Percentiles rank a stretch among this genome's conserved stretches.
These are phyloP conservation scores for Dipodomys ordii DNA, from an alignment of 2,113 vertebrate species.

Conservation along the genomic window DNA sequence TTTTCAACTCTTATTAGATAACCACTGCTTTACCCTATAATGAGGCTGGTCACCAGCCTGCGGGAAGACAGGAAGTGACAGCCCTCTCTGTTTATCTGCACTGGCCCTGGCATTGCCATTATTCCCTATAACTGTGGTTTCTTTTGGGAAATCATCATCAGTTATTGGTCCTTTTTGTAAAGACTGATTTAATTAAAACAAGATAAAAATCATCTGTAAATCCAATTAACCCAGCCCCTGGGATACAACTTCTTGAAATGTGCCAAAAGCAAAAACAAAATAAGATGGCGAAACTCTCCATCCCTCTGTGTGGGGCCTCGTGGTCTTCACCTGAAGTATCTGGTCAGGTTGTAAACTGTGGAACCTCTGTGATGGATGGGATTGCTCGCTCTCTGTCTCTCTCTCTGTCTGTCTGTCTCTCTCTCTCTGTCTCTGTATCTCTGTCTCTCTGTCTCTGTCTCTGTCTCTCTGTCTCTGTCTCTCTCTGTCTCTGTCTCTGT, in stretches of 20 bases:
- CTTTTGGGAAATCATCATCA: background rate
- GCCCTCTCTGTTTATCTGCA: background rate
- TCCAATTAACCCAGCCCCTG: background rate
- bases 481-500: background rate
- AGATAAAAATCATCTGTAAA: constrained; percentile 18
- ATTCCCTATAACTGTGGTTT: background rate
- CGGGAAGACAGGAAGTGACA: background rate
- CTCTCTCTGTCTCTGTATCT: too few species aligned
- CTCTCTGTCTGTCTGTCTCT: background rate
- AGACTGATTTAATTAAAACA: constrained; percentile 27
- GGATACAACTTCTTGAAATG: background rate
- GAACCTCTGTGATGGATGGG: background rate
- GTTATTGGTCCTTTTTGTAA: constrained; percentile 26
- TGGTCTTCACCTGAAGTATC: background rate
- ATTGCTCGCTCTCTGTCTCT: too few species aligned
- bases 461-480: too few species aligned
- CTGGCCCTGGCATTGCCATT: background rate
- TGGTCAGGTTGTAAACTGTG: background rate
- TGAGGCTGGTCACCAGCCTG: background rate
- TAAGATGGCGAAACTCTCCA: background rate
- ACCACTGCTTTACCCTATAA: background rate
- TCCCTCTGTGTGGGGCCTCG: background rate
- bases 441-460: too few species aligned
- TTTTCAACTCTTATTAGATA: background rate
- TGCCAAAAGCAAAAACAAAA: background rate